Conservation (phyloP, 1,140 invertebrate species). For the Drosophila azteca region DNA sequence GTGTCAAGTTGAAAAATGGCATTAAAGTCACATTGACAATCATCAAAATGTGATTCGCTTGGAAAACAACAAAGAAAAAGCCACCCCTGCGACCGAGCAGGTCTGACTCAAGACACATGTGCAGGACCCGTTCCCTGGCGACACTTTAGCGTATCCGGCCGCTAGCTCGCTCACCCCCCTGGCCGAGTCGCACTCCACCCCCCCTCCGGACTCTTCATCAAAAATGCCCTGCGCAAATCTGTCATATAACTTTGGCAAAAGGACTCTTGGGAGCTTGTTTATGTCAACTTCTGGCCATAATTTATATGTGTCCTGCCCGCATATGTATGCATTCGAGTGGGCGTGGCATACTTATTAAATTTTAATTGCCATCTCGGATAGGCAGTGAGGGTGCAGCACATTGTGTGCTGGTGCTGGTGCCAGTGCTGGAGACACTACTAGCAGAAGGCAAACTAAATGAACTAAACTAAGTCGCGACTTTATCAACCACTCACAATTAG, state of each 20-base stretch:
- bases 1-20: slow-evolving; percentile 81
- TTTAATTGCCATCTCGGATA: slow-evolving; percentile 60
- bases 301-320: slow-evolving; percentile 68
- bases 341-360: slow-evolving; percentile 65
- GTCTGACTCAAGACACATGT: slow-evolving; percentile 62
- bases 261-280: slow-evolving; percentile 83
- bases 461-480: slow-evolving; percentile 75
- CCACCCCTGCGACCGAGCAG: slow-evolving; percentile 12
- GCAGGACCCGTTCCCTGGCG: slow-evolving; percentile 60
- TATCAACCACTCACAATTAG: slow-evolving; percentile 78
- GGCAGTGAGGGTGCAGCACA: no score
- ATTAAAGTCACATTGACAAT: slow-evolving; percentile 84
- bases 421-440: slow-evolving; percentile 8
- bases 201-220: slow-evolving; percentile 65
- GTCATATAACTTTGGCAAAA: slow-evolving; percentile 81
- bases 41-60: slow-evolving; percentile 82
- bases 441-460: slow-evolving; percentile 63
- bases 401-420: slow-evolving; percentile 6
- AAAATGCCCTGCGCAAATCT: slow-evolving; percentile 76
- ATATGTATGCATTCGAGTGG: slow-evolving; percentile 56
- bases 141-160: slow-evolving; percentile 69
- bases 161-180: slow-evolving; percentile 5
- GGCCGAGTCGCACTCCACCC: slow-evolving; percentile 2
- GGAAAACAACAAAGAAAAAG: slow-evolving; percentile 62
- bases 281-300: slow-evolving; percentile 82